A percentile compares a stretch with the other conserved stretches of the same genome.
Evolutionary conservation across 2,888 invertebrate genomes (phyloP).

Genomic region (Fragum sueziense): DNA sequence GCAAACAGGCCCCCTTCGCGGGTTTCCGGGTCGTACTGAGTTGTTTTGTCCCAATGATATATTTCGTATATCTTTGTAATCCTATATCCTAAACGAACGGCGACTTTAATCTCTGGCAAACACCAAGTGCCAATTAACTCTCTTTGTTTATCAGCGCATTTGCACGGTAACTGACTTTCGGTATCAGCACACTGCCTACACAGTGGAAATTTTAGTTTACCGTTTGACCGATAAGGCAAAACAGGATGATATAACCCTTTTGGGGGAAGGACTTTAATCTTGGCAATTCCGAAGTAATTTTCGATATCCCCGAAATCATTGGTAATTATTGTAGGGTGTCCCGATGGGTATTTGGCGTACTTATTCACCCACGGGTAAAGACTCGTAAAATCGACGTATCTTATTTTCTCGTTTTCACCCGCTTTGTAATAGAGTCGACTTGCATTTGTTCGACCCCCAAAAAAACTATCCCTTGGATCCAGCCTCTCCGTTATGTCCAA

Average conservation of each 20-base stretch:
- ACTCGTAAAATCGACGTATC: slow-evolving; percentile 62
- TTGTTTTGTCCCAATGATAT: slow-evolving; percentile 66
- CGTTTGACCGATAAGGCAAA: slow-evolving; percentile 66
- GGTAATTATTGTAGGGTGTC: slow-evolving; percentile 54
- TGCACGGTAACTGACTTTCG: slow-evolving; percentile 66
- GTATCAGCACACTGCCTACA: slow-evolving; percentile 69
- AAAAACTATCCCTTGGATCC: slow-evolving; percentile 67
- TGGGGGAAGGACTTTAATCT: slow-evolving; percentile 54
- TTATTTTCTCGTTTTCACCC: slow-evolving; percentile 45
- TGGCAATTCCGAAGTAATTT: slow-evolving; percentile 40
- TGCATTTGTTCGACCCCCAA: slow-evolving; percentile 67
- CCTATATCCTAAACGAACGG: slow-evolving; percentile 74
- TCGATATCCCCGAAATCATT: slow-evolving; percentile 18
- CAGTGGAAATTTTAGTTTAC: slow-evolving; percentile 77
- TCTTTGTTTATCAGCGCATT: slow-evolving; percentile 68
- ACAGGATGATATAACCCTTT: slow-evolving; percentile 70
- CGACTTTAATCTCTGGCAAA: slow-evolving; percentile 75
- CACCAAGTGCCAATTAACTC: slow-evolving; percentile 76
- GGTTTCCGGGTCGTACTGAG: slow-evolving; percentile 49
- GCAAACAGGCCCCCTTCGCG: slow-evolving; percentile 69
- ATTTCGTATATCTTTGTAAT: slow-evolving; percentile 75
- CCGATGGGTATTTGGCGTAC: slow-evolving; percentile 59
- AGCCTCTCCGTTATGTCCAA: slow-evolving; percentile 49
- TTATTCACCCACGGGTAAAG: slow-evolving; percentile 68
- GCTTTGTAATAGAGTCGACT: slow-evolving; percentile 59